Evolutionary conservation across 1,140 invertebrate species (phyloP).

Genomic region (Orius insidiosus): DNA sequence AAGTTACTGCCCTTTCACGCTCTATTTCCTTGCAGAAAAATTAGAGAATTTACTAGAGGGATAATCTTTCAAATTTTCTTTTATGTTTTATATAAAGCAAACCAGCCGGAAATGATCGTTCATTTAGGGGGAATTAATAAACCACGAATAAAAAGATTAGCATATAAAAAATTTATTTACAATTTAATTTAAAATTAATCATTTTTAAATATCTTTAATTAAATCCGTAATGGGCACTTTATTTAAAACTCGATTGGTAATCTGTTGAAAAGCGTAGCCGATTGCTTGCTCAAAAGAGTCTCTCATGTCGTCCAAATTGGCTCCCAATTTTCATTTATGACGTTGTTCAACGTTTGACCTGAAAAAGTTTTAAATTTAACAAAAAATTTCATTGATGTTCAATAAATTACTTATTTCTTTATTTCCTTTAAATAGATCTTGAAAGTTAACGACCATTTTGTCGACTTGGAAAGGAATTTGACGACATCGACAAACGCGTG

Average conservation of each 20-base stretch:
- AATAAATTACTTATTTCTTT: constrained; percentile 1
- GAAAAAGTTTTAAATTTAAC: neutral
- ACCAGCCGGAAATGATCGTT: too few relatives aligned
- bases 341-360: constrained; percentile 8
- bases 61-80: too few relatives aligned
- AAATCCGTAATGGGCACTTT: constrained; percentile 6
- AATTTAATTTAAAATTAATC: neutral
- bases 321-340: constrained; percentile 9
- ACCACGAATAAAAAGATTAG: too few relatives aligned
- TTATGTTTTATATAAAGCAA: too few relatives aligned
- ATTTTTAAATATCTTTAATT: constrained; percentile 4
- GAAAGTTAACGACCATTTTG: constrained; percentile 2
- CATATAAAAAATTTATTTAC: neutral
- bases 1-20: too few relatives aligned
- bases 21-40: too few relatives aligned
- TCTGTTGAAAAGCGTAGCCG: constrained; percentile 9
- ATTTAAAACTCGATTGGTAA: constrained; percentile 3
- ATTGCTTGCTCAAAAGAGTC: constrained; percentile 5
- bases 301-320: constrained; percentile 8
- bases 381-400: too few relatives aligned
- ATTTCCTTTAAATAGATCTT: constrained; percentile 6
- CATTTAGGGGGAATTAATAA: too few relatives aligned
- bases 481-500: neutral
- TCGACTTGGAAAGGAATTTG: constrained; percentile 1
- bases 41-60: too few relatives aligned